Evolutionary conservation across 2,797 vertebrate genomes (phyloP).

Genomic region (Gymnothorax javanicus): DNA sequence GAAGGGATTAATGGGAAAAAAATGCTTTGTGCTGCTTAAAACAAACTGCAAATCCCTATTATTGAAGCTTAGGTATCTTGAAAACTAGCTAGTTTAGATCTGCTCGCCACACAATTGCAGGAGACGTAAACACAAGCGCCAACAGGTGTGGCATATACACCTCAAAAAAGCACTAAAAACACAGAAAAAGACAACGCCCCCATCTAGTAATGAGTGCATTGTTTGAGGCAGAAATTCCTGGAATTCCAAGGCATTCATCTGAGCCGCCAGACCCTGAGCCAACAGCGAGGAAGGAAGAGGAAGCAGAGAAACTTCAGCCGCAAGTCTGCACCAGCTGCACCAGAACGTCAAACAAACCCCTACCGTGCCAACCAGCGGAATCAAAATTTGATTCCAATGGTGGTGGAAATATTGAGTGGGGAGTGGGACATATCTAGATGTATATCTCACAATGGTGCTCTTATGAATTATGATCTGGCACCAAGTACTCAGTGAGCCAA

Average conservation of each 20-base stretch:
- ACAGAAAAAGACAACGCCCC: constrained; percentile 49
- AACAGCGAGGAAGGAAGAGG: constrained; percentile 62
- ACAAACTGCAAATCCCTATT: not conserved
- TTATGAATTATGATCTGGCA: not conserved
- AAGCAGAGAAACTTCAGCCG: not conserved
- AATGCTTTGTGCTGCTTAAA: not conserved
- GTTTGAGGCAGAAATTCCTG: constrained; percentile 73
- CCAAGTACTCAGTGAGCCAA: not conserved
- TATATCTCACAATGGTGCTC: not conserved
- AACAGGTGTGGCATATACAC: not conserved
- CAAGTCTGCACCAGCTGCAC: not conserved
- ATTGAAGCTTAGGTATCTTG: not conserved
- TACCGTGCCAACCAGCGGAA: not conserved
- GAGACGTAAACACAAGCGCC: not conserved
- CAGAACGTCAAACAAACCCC: not conserved
- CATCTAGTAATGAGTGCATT: constrained; percentile 61
- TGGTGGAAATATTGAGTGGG: not conserved
- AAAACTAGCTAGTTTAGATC: not conserved
- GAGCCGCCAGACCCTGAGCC: constrained; percentile 70
- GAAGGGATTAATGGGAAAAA: not conserved
- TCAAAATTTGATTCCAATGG: not conserved
- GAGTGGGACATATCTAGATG: not conserved
- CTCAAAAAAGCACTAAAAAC: not conserved
- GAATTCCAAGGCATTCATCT: constrained; percentile 79
- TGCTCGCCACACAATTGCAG: not conserved